Evolutionary conservation across 2,113 vertebrate species (phyloP).

Genomic region (Oostethus manadensis): DNA sequence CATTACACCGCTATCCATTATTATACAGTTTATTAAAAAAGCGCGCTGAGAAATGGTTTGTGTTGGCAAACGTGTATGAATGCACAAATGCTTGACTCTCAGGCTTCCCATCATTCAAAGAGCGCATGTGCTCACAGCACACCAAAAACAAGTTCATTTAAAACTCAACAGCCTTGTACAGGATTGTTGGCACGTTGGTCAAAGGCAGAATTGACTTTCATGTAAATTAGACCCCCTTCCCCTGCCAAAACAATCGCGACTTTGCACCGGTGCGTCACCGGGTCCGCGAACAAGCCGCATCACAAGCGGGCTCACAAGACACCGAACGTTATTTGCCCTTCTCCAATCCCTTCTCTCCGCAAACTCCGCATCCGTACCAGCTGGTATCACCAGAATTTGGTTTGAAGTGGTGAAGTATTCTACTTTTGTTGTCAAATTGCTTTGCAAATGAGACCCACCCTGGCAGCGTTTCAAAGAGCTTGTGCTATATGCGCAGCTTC

Average conservation of each 20-base stretch:
- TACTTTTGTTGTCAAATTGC: constrained; percentile 66
- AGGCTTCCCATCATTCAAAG: constrained; percentile 8
- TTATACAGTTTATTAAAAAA: too few species aligned
- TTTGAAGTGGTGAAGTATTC: constrained; percentile 62
- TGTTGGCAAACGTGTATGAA: too few species aligned
- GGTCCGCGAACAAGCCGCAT: constrained; percentile 54
- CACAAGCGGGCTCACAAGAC: constrained; percentile 33
- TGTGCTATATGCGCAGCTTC: constrained; percentile 55
- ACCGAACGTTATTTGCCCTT: constrained; percentile 37
- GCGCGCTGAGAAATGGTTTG: too few species aligned
- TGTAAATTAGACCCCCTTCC: constrained; percentile 54
- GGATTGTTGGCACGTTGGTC: constrained; percentile 55
- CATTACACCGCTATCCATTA: too few species aligned
- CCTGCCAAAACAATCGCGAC: constrained; percentile 64
- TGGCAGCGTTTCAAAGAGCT: constrained; percentile 63
- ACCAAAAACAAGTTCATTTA: constrained; percentile 17
- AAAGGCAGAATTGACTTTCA: constrained; percentile 51
- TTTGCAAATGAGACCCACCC: constrained; percentile 63
- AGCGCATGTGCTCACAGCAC: constrained; percentile 4
- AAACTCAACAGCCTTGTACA: constrained; percentile 34
- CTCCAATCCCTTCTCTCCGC: constrained; percentile 36
- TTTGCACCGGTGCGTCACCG: constrained; percentile 52
- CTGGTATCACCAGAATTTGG: constrained; percentile 49
- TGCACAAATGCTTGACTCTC: not conserved
- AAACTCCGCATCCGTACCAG: constrained; percentile 27